Evolutionary conservation across 2,797 vertebrate genomes (phyloP).

Genomic region (Melanotaenia nigrans): DNA sequence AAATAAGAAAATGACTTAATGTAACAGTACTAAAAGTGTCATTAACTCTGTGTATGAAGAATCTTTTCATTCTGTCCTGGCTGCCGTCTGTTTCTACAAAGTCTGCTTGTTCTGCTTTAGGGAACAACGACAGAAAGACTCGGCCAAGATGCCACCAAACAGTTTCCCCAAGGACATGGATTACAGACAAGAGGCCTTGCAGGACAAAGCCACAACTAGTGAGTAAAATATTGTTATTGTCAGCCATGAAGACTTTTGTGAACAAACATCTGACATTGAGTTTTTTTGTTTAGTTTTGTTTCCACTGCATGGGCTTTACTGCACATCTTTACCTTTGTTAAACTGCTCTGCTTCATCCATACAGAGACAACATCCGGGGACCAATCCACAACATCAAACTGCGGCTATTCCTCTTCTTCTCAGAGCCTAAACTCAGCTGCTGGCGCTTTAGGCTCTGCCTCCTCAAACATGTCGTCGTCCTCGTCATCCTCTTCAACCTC

Average conservation of each 20-base stretch:
- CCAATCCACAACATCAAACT: slow-evolving; percentile 87
- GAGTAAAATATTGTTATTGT: background rate
- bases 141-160: slow-evolving; percentile 93
- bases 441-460: slow-evolving; percentile 76
- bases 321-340: background rate
- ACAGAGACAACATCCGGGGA: slow-evolving; percentile 92
- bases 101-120: slow-evolving; percentile 66
- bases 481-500: slow-evolving; percentile 82
- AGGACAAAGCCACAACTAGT: slow-evolving; percentile 88
- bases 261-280: background rate
- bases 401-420: slow-evolving; percentile 84
- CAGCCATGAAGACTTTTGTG: background rate
- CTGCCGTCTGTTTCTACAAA: background rate
- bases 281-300: background rate
- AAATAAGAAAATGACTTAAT: background rate
- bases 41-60: background rate
- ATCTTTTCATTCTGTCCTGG: too few species aligned
- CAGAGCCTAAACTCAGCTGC: slow-evolving; percentile 78
- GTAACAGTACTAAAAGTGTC: background rate
- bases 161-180: slow-evolving; percentile 99
- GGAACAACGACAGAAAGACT: slow-evolving; percentile 97
- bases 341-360: slow-evolving; percentile 9
- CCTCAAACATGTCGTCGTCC: slow-evolving; percentile 81
- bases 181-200: slow-evolving; percentile 99
- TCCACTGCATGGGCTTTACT: too few species aligned